These are phyloP conservation scores for Imbricaverruca yamaguchii DNA, from an alignment of 2,888 invertebrate species.

Conservation along the genomic window DNA sequence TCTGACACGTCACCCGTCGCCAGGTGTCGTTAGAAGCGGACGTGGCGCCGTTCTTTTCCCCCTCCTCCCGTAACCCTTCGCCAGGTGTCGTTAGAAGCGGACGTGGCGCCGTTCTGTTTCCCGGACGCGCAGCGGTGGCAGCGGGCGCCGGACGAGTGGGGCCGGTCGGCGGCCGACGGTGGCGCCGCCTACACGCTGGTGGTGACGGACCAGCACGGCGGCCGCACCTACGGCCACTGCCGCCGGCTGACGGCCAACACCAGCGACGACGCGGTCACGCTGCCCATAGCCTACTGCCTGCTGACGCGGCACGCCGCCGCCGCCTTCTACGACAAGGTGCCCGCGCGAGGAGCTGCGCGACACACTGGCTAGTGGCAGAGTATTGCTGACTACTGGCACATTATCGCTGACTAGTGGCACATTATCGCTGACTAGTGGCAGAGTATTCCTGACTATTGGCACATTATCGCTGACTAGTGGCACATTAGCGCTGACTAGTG, in stretches of 20 bases:
- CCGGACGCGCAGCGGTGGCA: constrained; percentile 35
- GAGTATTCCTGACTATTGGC: too few relatives aligned
- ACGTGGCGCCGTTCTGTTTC: constrained; percentile 35
- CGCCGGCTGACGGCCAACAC: constrained; percentile 43
- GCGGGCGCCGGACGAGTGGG: constrained; percentile 35
- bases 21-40: constrained; percentile 34
- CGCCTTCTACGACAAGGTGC: neutral
- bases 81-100: constrained; percentile 34
- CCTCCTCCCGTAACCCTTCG: too few relatives aligned
- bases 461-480: too few relatives aligned
- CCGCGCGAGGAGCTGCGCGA: too few relatives aligned
- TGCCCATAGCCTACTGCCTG: constrained; percentile 39
- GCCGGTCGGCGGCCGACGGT: constrained; percentile 39
- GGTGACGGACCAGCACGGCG: constrained; percentile 37
- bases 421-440: too few relatives aligned
- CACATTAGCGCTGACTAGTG: too few relatives aligned
- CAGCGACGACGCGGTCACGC: constrained; percentile 44
- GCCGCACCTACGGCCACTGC: constrained; percentile 37
- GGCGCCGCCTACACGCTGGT: constrained; percentile 38
- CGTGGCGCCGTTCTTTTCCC: constrained; percentile 35
- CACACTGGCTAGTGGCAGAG: too few relatives aligned
- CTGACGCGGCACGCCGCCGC: neutral
- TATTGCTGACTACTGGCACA: too few relatives aligned
- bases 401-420: too few relatives aligned
- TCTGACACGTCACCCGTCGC: too few relatives aligned